Percentiles rank a stretch among this genome's conserved stretches.
These are phyloP conservation scores for Coptodon bakossiorum DNA, from an alignment of 2,113 vertebrate species.

Conservation along the genomic window DNA sequence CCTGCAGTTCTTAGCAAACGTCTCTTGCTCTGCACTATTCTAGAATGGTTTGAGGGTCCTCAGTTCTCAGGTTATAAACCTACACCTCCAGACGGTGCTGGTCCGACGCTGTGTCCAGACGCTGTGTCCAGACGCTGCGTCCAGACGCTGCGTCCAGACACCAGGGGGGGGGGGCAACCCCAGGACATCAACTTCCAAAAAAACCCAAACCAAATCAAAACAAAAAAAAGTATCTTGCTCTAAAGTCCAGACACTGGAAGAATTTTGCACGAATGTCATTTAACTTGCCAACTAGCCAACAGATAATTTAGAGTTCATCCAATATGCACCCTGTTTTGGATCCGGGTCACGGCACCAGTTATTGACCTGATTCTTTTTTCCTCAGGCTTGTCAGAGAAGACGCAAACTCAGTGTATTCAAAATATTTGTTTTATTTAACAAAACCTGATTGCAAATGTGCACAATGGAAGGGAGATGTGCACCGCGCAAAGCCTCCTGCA, in stretches of 20 bases:
- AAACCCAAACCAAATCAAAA: background rate
- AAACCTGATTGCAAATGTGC: background rate
- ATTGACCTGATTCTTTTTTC: background rate
- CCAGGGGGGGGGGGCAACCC: background rate
- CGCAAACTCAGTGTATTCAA: background rate
- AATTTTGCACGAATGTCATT: background rate
- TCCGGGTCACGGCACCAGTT: background rate
- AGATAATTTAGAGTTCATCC: background rate
- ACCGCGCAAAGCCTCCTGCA: background rate
- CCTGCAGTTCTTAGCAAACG: background rate
- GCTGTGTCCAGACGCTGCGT: background rate
- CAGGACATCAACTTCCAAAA: background rate
- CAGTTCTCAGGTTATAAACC: background rate
- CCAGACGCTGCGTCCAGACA: background rate
- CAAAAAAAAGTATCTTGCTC: background rate
- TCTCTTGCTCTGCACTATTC: background rate
- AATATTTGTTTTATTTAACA: background rate
- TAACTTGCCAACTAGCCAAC: background rate
- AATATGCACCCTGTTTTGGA: background rate
- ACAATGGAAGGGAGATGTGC: background rate
- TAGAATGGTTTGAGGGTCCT: background rate
- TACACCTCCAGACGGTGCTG: background rate
- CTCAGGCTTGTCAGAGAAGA: background rate
- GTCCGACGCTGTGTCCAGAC: background rate
- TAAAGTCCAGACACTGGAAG: background rate